phyloP scores from a whole-genome alignment of 2,797 vertebrate species.

The Morelia viridis region DNA sequence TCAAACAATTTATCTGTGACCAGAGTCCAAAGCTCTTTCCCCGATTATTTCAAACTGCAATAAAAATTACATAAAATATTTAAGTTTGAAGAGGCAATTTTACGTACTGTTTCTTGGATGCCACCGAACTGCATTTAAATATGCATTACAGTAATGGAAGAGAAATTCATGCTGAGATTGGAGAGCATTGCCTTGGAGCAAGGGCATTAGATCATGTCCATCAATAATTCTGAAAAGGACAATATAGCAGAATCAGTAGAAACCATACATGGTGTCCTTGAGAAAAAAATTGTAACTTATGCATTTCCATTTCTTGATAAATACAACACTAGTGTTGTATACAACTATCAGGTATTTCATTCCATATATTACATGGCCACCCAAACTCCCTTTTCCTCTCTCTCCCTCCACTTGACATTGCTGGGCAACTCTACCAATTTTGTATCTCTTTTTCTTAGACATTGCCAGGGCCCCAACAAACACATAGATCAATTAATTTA shows the following conservation, averaged over 20 bases:
- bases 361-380: neutral
- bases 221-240: slow-evolving; percentile 80
- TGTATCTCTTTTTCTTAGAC: too few species aligned
- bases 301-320: neutral
- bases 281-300: neutral
- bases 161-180: slow-evolving; percentile 86
- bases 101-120: slow-evolving; percentile 84
- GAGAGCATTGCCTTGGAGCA: slow-evolving; percentile 73
- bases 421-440: neutral
- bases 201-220: slow-evolving; percentile 84
- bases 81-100: slow-evolving; percentile 26
- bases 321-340: neutral
- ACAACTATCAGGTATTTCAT: neutral
- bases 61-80: slow-evolving; percentile 38
- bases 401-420: neutral
- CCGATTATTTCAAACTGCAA: slow-evolving; percentile 29
- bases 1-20: slow-evolving; percentile 23
- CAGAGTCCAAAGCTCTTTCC: neutral
- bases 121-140: slow-evolving; percentile 88
- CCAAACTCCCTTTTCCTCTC: neutral
- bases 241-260: slow-evolving; percentile 37
- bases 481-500: neutral
- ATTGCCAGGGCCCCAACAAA: too few species aligned
- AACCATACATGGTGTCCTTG: fast-evolving
- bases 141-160: slow-evolving; percentile 89